phyloP scores from a whole-genome alignment of 1,140 invertebrate species.

The Scaptomyza pallida region DNA sequence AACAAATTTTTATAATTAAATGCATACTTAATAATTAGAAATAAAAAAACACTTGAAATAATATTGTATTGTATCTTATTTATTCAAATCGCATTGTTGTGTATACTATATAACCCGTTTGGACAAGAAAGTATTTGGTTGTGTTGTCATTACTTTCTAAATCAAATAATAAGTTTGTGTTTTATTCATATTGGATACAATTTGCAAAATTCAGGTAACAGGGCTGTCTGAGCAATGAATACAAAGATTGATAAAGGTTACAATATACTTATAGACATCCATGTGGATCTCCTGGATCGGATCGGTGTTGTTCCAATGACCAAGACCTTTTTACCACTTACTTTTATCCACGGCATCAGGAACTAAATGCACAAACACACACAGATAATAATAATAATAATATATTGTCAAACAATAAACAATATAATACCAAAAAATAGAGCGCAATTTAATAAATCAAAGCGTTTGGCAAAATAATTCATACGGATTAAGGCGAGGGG shows the following conservation, averaged over 20 bases:
- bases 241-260: conserved; percentile 80
- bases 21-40: no score
- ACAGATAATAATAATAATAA: no score
- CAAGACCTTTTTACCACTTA: conserved; percentile 71
- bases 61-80: no score
- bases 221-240: conserved; percentile 79
- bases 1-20: no score
- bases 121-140: conserved; percentile 40
- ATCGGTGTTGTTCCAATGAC: conserved; percentile 59
- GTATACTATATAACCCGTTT: conserved; percentile 25
- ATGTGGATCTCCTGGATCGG: conserved; percentile 60
- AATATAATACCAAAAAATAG: conserved; percentile 10
- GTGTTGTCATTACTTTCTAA: conserved; percentile 66
- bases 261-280: conserved; percentile 74
- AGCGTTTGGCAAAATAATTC: conserved; percentile 45
- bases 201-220: conserved; percentile 77
- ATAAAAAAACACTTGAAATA: no score
- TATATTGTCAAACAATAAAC: conserved; percentile 49
- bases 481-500: conserved; percentile 15
- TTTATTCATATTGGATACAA: conserved; percentile 75
- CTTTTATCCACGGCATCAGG: conserved; percentile 70
- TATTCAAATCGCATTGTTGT: not conserved
- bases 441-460: conserved; percentile 16
- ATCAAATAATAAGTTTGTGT: conserved; percentile 73
- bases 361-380: conserved; percentile 53